Conservation (phyloP, 1,140 invertebrate genomes). For the Heliconius congener region DNA sequence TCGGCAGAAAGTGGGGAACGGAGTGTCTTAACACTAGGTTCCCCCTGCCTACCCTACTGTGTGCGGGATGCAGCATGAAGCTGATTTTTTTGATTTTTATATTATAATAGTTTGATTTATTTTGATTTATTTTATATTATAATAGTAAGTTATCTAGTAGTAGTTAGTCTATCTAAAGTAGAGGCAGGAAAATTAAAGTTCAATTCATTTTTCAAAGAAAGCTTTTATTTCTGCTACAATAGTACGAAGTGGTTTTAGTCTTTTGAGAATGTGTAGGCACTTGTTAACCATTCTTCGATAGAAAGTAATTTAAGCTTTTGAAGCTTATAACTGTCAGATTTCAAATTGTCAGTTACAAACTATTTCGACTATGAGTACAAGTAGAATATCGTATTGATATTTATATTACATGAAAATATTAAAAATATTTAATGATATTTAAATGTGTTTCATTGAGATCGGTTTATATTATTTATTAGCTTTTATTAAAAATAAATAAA, state of each 20-base stretch:
- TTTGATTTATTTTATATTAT: too few species aligned
- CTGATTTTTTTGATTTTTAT: too few species aligned
- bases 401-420: neutral
- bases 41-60: too few species aligned
- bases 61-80: too few species aligned
- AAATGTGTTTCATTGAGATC: too few species aligned
- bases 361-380: neutral
- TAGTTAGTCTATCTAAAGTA: neutral
- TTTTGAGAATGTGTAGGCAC: neutral
- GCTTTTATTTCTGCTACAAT: neutral
- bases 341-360: neutral
- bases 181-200: neutral
- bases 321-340: neutral
- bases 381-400: neutral
- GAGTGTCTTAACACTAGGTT: too few species aligned
- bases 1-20: too few species aligned
- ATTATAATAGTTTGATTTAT: too few species aligned
- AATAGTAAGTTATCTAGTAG: neutral
- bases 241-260: neutral
- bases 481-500: too few species aligned
- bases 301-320: constrained; percentile 8
- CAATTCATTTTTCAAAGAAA: neutral
- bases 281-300: neutral
- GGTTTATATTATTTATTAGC: too few species aligned
- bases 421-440: neutral